Base-by-base conservation (phyloP, 2,888 invertebrate species). In the Galerucella calmariensis region DNA sequence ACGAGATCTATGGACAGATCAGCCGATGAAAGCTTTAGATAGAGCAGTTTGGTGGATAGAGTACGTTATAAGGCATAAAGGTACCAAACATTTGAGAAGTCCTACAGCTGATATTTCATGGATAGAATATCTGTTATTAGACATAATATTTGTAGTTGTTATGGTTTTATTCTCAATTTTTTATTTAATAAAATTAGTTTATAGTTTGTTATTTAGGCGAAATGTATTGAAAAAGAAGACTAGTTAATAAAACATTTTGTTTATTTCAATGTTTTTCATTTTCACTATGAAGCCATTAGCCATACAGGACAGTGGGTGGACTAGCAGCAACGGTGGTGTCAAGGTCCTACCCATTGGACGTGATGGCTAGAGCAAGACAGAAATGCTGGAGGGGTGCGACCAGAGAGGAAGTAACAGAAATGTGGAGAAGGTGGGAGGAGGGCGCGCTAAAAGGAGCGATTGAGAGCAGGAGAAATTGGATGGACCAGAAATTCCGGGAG, bases 41-140 rank as follows among this genome's bases (percentile, higher is more conserved):
- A 80, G 78, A 69, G 84, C 82, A 2, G 71, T 84, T 5, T 84
- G 83, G 83, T 84, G 84, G 84, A 77, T 80, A 35, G 82, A 83
- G 65, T 82, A 82, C 67, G 79, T 81, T 6, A 79, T 82, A n/a
- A 77, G 83, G 44, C 79, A 84, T 71, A 80, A 86, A 27, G 89
- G 89, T 1, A 88, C 89, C 0, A 83, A 83, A 8, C 88, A 88
- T 77, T 84, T 90, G 8, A 87, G 88, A 12, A 88, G 89, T 10
- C 85, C 89, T 14, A 85, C 84, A 2, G 87, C 87, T 10, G 88
- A 88, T 20, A 78, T 87, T 8, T 82, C 87, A 6, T 86, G 87
- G 78, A 79, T 85, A 51, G 84, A 87, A 79, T 89, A 88, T 79
- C 88, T 88, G 67, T 80, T 89, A 80, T 59, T 90, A 61, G 89